Evolutionary conservation across 1,140 invertebrate genomes (phyloP).

Genomic region (Forficula auricularia): DNA sequence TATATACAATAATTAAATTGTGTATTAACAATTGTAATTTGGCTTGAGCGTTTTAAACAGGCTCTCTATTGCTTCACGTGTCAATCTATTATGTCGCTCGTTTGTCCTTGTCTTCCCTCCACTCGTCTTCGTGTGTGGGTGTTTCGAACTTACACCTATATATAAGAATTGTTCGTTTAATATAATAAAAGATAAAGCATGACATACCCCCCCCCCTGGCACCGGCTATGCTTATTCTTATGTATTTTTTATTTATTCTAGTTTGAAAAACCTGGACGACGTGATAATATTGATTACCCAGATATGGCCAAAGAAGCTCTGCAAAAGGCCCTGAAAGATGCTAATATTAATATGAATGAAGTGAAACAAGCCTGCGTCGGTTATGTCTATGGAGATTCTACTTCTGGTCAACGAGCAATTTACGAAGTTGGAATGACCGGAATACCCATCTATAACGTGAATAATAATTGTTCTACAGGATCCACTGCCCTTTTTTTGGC

Average conservation of each 20-base stretch:
- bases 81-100: too few relatives aligned
- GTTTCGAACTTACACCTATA: too few relatives aligned
- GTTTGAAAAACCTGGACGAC: conserved; percentile 76
- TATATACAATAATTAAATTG: too few relatives aligned
- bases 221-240: too few relatives aligned
- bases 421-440: conserved; percentile 93
- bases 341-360: conserved; percentile 56
- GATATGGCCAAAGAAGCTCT: conserved; percentile 88
- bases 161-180: too few relatives aligned
- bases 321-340: conserved; percentile 72
- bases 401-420: conserved; percentile 82
- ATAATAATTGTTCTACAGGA: conserved; percentile 96
- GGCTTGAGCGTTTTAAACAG: too few relatives aligned
- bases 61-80: too few relatives aligned
- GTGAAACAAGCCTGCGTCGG: conserved; percentile 82
- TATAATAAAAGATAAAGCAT: too few relatives aligned
- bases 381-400: conserved; percentile 93
- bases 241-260: conserved; percentile 24
- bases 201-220: too few relatives aligned
- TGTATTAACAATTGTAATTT: too few relatives aligned
- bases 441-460: conserved; percentile 95
- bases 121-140: too few relatives aligned
- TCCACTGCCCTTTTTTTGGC: conserved; percentile 78
- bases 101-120: too few relatives aligned
- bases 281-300: conserved; percentile 76